phyloP scores from a whole-genome alignment of 2,888 invertebrate species.

The Pyrocoelia pectoralis region DNA sequence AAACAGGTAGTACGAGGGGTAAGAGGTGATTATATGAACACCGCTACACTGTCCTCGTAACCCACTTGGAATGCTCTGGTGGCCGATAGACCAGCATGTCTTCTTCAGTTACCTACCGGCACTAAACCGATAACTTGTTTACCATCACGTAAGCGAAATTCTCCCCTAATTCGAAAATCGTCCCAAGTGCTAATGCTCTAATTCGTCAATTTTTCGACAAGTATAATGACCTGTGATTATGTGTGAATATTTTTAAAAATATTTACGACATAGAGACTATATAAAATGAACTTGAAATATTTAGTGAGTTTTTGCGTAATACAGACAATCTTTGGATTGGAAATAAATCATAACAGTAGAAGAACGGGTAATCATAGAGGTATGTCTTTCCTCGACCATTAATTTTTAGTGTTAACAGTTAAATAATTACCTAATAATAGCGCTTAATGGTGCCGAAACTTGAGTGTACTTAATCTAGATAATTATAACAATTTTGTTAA shows the following conservation, averaged over 20 bases:
- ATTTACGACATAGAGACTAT: slow-evolving; percentile 12
- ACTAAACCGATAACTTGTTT: slow-evolving; percentile 45
- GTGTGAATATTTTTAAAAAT: background rate
- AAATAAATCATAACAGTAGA: slow-evolving; percentile 34
- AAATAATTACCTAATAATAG: background rate
- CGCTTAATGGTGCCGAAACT: background rate
- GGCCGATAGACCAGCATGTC: slow-evolving; percentile 58
- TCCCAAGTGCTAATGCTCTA: too few species aligned
- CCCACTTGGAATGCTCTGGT: slow-evolving; percentile 58
- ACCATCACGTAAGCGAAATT: slow-evolving; percentile 17
- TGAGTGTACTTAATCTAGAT: background rate
- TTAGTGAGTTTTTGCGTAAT: slow-evolving; percentile 49
- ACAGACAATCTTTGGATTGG: slow-evolving; percentile 43
- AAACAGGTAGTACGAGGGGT: slow-evolving; percentile 46
- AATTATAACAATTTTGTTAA: background rate
- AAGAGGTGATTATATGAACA: slow-evolving; percentile 52
- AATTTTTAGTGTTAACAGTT: background rate
- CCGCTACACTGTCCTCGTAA: slow-evolving; percentile 60
- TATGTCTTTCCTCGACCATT: slow-evolving; percentile 23
- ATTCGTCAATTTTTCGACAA: background rate
- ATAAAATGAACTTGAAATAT: slow-evolving; percentile 47
- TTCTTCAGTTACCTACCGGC: slow-evolving; percentile 54
- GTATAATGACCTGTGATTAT: background rate
- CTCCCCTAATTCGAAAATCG: background rate
- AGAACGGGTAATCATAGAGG: slow-evolving; percentile 42